phyloP scores from a whole-genome alignment of 2,797 vertebrate genomes.

The Pelodytes ibericus region DNA sequence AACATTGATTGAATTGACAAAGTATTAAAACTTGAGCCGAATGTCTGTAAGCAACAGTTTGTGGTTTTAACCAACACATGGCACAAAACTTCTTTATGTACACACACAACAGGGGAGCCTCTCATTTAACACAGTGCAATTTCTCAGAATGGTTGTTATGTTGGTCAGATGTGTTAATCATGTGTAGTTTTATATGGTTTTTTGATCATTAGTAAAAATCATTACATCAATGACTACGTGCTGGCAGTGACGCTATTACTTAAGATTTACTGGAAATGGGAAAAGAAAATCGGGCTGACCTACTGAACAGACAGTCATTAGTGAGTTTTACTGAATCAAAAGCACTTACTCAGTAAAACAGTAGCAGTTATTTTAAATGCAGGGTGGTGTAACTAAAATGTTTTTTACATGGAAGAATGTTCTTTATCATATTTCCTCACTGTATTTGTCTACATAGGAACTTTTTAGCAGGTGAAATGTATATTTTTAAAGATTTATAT shows the following conservation, averaged over 20 bases:
- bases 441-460: no score
- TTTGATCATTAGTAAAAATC: background rate
- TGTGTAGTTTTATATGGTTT: conserved; percentile 7
- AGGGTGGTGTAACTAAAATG: no score
- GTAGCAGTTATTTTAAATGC: background rate
- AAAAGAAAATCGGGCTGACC: background rate
- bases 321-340: background rate
- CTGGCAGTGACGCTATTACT: background rate
- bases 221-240: background rate
- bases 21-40: conserved; percentile 3
- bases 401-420: no score
- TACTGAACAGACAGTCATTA: background rate
- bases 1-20: conserved; percentile 17
- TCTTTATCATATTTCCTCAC: no score
- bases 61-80: conserved; percentile 24
- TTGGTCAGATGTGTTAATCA: background rate
- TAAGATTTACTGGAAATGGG: conserved; percentile 1
- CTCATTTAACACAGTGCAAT: background rate
- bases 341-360: background rate
- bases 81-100: conserved; percentile 10
- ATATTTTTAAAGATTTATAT: no score
- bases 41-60: conserved; percentile 5
- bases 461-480: no score
- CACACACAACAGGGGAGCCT: conserved; percentile 8
- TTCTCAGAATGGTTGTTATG: conserved; percentile 7